phyloP scores from a whole-genome alignment of 2,888 invertebrate genomes.

The Eremobia ochroleuca region DNA sequence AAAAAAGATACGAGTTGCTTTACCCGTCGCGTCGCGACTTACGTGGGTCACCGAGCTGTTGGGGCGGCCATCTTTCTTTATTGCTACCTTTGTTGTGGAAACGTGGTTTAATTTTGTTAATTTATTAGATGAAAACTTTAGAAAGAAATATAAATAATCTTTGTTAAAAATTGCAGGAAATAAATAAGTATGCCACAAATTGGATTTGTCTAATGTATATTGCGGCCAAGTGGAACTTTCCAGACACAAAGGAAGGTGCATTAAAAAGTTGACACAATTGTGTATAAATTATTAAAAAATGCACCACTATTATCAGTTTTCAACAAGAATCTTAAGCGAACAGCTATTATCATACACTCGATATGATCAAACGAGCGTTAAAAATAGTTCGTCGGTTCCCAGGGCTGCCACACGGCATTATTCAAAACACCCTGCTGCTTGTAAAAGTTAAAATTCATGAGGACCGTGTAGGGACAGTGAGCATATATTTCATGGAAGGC shows the following conservation, averaged over 20 bases:
- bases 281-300: constrained; percentile 22
- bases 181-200: neutral
- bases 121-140: constrained; percentile 31
- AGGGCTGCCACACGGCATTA: constrained; percentile 76
- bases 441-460: constrained; percentile 87
- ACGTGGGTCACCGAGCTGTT: constrained; percentile 52
- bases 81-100: constrained; percentile 54
- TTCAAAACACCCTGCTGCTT: constrained; percentile 77
- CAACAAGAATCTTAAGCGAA: constrained; percentile 55
- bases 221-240: neutral
- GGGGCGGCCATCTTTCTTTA: constrained; percentile 60
- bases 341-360: constrained; percentile 63
- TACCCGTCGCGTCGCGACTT: constrained; percentile 43
- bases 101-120: constrained; percentile 48
- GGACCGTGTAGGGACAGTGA: constrained; percentile 74
- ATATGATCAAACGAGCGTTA: constrained; percentile 64
- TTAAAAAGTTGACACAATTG: constrained; percentile 11
- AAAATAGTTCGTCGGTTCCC: constrained; percentile 68
- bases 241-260: constrained; percentile 3
- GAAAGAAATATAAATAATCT: neutral
- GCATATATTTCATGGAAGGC: constrained; percentile 76
- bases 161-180: constrained; percentile 7
- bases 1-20: constrained; percentile 62
- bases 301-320: constrained; percentile 32
- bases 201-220: neutral